A percentile compares a stretch with the other conserved stretches of the same genome.
These are phyloP conservation scores for Furcifer pardalis DNA, from an alignment of 2,797 vertebrate species.

Conservation along the genomic window DNA sequence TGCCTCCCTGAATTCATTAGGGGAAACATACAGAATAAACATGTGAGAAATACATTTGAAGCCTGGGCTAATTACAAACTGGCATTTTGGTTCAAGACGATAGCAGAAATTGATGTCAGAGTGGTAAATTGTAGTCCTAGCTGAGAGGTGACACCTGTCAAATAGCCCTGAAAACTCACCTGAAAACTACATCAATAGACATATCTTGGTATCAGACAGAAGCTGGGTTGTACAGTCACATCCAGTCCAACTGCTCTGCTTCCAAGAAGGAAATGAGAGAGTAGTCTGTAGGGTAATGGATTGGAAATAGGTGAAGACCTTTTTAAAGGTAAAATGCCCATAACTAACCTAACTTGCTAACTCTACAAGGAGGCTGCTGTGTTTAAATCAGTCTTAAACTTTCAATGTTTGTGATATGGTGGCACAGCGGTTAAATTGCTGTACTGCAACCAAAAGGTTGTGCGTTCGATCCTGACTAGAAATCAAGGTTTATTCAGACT, in stretches of 20 bases:
- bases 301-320: background rate
- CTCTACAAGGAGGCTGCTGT: background rate
- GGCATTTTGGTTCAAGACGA: background rate
- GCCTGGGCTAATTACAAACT: background rate
- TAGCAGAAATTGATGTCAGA: background rate
- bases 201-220: background rate
- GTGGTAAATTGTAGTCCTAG: background rate
- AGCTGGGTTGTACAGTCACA: background rate
- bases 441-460: no score
- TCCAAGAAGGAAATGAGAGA: background rate
- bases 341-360: background rate
- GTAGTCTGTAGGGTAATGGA: background rate
- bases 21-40: no score
- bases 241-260: background rate
- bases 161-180: background rate
- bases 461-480: no score
- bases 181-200: background rate
- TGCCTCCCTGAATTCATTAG: background rate
- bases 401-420: no score
- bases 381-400: slow-evolving; percentile 31
- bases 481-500: no score
- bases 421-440: no score
- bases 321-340: background rate
- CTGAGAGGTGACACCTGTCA: background rate
- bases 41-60: background rate